These are phyloP conservation scores for Hemaris fuciformis DNA, from an alignment of 2,888 invertebrate species.

Conservation along the genomic window DNA sequence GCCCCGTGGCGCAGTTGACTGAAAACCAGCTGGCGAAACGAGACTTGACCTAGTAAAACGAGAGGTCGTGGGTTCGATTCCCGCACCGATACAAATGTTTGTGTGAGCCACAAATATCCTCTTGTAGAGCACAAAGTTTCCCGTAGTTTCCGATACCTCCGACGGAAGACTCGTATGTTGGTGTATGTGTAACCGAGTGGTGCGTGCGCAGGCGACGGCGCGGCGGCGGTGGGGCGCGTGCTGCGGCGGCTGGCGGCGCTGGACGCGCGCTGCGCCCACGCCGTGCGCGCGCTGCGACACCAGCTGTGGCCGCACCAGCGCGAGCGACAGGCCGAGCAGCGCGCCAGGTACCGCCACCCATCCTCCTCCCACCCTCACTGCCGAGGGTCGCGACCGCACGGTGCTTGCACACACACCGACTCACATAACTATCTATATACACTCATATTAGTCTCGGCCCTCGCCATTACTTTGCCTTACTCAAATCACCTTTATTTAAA, in stretches of 20 bases:
- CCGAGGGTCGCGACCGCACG: no score
- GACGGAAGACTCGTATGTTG: neutral
- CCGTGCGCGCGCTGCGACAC: constrained; percentile 86
- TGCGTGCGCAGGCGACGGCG: constrained; percentile 87
- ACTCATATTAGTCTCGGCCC: neutral
- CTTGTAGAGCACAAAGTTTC: no score
- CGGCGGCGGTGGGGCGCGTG: constrained; percentile 91
- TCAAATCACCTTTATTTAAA: no score
- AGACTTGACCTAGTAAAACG: no score
- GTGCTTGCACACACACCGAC: neutral
- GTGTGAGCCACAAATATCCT: no score
- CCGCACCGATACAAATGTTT: no score
- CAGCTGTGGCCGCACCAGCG: constrained; percentile 91
- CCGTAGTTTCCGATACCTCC: no score
- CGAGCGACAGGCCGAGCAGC: constrained; percentile 88
- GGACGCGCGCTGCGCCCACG: constrained; percentile 86
- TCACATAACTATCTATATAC: neutral
- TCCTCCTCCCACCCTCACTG: no score
- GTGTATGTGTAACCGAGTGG: neutral
- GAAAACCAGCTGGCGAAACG: no score
- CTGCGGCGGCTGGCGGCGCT: constrained; percentile 87
- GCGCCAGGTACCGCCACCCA: constrained; percentile 65
- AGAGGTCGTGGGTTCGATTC: no score
- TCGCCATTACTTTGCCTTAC: neutral
- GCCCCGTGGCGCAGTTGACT: no score